Percentiles rank a stretch among this genome's conserved stretches.
phyloP scores from a whole-genome alignment of 2,113 vertebrate species.

The Boulengeromyrus knoepffleri region DNA sequence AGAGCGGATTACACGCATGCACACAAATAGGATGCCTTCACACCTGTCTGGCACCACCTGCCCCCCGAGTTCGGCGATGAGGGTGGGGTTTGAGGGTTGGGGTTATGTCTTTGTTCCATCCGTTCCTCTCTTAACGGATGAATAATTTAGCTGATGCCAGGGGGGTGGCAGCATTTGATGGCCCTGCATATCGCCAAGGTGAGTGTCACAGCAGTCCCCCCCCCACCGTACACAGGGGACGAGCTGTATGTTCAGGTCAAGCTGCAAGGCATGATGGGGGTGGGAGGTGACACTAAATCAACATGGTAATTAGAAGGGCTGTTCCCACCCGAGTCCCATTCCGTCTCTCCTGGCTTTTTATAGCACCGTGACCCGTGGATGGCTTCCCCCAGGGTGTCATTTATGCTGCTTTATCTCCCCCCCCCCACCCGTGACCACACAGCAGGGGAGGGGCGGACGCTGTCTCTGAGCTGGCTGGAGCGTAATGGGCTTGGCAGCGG shows the following conservation, averaged over 20 bases:
- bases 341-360: not conserved
- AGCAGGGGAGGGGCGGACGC: not conserved
- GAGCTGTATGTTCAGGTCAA: not conserved
- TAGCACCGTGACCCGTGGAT: not conserved
- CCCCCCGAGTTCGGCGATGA: not conserved
- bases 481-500: not conserved
- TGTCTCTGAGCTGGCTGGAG: constrained; percentile 1
- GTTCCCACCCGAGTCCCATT: not conserved
- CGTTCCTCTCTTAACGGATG: constrained; percentile 80
- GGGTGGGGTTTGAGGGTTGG: not conserved
- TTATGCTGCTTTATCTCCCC: not conserved
- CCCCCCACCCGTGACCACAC: not conserved
- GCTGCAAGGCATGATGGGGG: not conserved
- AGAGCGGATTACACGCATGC: not conserved
- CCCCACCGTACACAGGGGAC: not conserved
- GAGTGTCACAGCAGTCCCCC: not conserved
- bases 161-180: constrained; percentile 74
- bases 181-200: constrained; percentile 77
- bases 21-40: not conserved
- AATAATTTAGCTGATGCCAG: constrained; percentile 83
- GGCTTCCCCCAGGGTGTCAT: not conserved
- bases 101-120: constrained; percentile 44
- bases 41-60: not conserved
- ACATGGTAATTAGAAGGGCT: not conserved
- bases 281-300: constrained; percentile 3